phyloP scores from a whole-genome alignment of 2,797 vertebrate genomes.

The Anisognathus igniventris region DNA sequence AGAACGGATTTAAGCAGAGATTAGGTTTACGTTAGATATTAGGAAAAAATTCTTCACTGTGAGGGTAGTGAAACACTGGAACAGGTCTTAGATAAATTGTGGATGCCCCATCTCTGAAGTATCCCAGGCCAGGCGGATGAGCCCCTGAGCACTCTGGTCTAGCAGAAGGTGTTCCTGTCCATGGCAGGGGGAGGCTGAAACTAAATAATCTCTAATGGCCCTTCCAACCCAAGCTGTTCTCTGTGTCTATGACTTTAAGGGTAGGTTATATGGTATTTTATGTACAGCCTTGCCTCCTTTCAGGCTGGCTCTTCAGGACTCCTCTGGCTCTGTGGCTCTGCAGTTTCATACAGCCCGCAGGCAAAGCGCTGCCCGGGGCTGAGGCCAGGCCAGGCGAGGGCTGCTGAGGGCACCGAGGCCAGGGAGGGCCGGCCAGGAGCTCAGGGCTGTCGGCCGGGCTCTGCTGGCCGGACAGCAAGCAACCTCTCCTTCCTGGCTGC shows the following conservation, averaged over 20 bases:
- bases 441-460: background rate
- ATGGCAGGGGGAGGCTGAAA: background rate
- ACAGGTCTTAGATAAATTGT: background rate
- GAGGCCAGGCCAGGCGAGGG: background rate
- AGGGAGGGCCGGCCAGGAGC: background rate
- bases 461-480: background rate
- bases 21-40: background rate
- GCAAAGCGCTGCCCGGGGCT: accelerated
- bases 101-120: background rate
- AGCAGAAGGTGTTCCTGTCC: background rate
- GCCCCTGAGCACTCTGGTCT: background rate
- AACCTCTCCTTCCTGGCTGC: background rate
- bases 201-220: background rate
- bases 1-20: background rate
- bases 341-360: background rate
- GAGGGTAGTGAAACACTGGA: background rate
- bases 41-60: background rate
- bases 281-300: background rate
- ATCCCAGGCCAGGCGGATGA: background rate
- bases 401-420: background rate
- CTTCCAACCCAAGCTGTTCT: background rate
- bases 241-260: background rate
- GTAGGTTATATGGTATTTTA: background rate
- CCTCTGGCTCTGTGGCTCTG: background rate
- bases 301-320: background rate